phyloP scores from a whole-genome alignment of 2,888 invertebrate species.

The Megastigmus dorsalis region DNA sequence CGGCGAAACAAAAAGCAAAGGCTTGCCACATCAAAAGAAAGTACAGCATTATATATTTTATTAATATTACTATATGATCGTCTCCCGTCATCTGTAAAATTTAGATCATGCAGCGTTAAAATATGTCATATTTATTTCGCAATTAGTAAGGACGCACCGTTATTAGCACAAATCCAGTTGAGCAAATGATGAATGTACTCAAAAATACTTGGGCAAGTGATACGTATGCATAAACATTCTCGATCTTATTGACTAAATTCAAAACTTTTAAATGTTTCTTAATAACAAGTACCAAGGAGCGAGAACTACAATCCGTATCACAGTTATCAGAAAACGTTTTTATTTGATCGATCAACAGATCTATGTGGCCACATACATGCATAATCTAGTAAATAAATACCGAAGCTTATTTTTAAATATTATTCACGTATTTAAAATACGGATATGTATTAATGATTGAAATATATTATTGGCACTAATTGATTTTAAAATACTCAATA shows the following conservation, averaged over 20 bases:
- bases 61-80: not conserved
- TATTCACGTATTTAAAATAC: too few relatives aligned
- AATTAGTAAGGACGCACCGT: not conserved
- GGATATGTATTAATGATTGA: too few relatives aligned
- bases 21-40: constrained; percentile 8
- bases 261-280: constrained; percentile 13
- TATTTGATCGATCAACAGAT: not conserved
- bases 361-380: not conserved
- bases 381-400: not conserved
- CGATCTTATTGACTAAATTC: constrained; percentile 20
- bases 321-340: not conserved
- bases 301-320: not conserved
- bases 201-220: constrained; percentile 18
- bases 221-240: constrained; percentile 11
- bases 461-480: too few relatives aligned
- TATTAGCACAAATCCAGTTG: constrained; percentile 24
- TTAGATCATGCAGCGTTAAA: not conserved
- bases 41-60: not conserved
- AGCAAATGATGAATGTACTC: constrained; percentile 14
- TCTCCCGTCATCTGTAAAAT: constrained; percentile 37
- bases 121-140: too few relatives aligned
- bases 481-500: too few relatives aligned
- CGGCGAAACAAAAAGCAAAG: constrained; percentile 34
- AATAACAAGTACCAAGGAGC: not conserved
- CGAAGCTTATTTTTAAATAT: too few relatives aligned